Evolutionary conservation across 2,797 vertebrate species (phyloP).

Genomic region (Enteromius argenteus): DNA sequence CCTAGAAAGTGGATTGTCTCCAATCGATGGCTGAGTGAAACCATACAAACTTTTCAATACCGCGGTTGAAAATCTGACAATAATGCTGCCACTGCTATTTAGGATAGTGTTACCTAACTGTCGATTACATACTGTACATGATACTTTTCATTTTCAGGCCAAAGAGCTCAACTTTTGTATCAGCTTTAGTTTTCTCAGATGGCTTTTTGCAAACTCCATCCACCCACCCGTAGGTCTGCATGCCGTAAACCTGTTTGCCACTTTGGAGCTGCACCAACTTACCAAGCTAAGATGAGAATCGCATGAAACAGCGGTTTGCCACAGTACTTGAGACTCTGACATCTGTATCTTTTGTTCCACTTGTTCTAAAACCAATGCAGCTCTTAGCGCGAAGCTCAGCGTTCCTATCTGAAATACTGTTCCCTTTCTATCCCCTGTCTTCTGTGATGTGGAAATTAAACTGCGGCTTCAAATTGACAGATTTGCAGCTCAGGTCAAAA

Average conservation of each 20-base stretch:
- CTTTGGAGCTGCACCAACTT: conserved; percentile 7
- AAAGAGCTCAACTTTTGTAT: conserved; percentile 7
- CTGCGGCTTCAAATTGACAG: neutral
- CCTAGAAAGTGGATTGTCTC: neutral
- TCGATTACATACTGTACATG: conserved; percentile 29
- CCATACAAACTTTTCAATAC: neutral
- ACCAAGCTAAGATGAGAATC: conserved; percentile 5
- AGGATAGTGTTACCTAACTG: conserved; percentile 27
- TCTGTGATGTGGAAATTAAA: neutral
- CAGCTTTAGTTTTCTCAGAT: conserved; percentile 2
- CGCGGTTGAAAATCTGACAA: neutral
- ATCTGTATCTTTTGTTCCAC: conserved; percentile 12
- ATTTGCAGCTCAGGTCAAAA: neutral
- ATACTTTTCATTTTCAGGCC: conserved; percentile 48
- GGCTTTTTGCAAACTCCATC: neutral
- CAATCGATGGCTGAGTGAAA: neutral
- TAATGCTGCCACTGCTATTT: neutral
- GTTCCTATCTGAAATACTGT: neutral
- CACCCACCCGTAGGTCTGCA: conserved; percentile 4
- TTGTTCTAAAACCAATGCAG: neutral
- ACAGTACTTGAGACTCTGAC: conserved; percentile 10
- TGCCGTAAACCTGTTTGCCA: conserved; percentile 12
- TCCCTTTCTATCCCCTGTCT: neutral
- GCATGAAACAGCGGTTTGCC: neutral
- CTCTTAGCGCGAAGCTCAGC: neutral